These are phyloP conservation scores for Leptopilina syphax DNA, from an alignment of 2,888 invertebrate genomes.

Conservation along the genomic window DNA sequence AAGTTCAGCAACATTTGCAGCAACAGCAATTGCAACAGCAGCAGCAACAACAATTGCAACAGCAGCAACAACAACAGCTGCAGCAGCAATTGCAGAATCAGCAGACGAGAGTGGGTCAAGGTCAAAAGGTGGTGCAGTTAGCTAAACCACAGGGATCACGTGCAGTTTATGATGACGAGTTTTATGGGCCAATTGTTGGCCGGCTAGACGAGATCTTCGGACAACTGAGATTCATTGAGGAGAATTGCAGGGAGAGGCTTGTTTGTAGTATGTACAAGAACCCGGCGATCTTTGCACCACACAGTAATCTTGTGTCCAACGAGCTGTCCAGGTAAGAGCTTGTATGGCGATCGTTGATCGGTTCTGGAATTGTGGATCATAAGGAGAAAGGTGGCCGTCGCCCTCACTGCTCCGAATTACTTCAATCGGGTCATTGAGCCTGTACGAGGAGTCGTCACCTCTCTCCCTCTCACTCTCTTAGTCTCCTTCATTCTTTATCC, in stretches of 20 bases:
- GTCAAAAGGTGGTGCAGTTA: conserved; percentile 67
- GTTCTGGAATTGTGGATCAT: conserved; percentile 62
- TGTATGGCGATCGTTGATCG: conserved; percentile 42
- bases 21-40: conserved; percentile 47
- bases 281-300: conserved; percentile 88
- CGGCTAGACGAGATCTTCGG: conserved; percentile 86
- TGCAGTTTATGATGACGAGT: conserved; percentile 75
- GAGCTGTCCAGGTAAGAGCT: conserved; percentile 91
- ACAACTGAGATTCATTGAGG: conserved; percentile 84
- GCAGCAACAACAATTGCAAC: no score
- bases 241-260: conserved; percentile 87
- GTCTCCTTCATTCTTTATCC: conserved; percentile 43
- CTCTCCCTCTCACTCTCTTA: conserved; percentile 42
- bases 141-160: conserved; percentile 48
- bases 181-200: conserved; percentile 89
- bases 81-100: conserved; percentile 42
- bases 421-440: conserved; percentile 70
- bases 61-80: conserved; percentile 33
- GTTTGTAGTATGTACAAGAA: conserved; percentile 92
- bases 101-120: conserved; percentile 31
- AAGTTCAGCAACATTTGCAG: conserved; percentile 14
- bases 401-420: conserved; percentile 65
- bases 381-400: conserved; percentile 74
- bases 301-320: conserved; percentile 91
- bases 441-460: conserved; percentile 56